A percentile compares a stretch with the other conserved stretches of the same genome.
Conservation (phyloP, 2,113 vertebrate genomes). For the Caranx ignobilis region DNA sequence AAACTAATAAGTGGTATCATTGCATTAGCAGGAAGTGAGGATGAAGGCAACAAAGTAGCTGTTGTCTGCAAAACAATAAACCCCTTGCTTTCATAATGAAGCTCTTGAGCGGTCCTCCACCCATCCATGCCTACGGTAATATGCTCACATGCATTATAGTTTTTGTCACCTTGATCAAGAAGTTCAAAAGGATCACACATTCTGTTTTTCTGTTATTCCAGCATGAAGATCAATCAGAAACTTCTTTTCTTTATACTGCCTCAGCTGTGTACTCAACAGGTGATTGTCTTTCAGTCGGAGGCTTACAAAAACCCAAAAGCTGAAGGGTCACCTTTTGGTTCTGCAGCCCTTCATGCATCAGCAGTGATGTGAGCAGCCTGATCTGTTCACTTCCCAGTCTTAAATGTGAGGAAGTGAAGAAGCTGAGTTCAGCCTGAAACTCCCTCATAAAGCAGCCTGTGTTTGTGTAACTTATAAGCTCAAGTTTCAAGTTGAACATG, state of each 20-base stretch:
- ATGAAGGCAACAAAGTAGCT: too few relatives aligned
- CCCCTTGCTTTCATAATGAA: too few relatives aligned
- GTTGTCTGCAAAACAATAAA: too few relatives aligned
- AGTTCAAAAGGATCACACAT: neutral
- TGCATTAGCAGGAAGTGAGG: too few relatives aligned
- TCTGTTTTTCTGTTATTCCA: neutral
- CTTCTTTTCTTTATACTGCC: too few relatives aligned
- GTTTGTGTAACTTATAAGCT: conserved; percentile 19
- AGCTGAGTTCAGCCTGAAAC: neutral
- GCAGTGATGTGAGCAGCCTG: neutral
- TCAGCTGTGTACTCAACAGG: too few relatives aligned
- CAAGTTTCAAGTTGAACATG: conserved; percentile 18
- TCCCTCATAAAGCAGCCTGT: neutral
- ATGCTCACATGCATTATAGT: neutral
- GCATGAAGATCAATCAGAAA: neutral
- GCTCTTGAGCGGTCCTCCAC: too few relatives aligned
- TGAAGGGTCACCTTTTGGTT: neutral
- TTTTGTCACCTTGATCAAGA: neutral
- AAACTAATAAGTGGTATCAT: too few relatives aligned
- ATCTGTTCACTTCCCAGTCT: neutral
- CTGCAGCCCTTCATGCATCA: neutral
- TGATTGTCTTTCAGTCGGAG: too few relatives aligned
- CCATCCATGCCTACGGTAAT: too few relatives aligned
- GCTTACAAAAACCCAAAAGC: neutral
- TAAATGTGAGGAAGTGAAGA: neutral